These are phyloP conservation scores for Chelonia mydas DNA, from an alignment of 2,797 vertebrate genomes.

Conservation along the genomic window DNA sequence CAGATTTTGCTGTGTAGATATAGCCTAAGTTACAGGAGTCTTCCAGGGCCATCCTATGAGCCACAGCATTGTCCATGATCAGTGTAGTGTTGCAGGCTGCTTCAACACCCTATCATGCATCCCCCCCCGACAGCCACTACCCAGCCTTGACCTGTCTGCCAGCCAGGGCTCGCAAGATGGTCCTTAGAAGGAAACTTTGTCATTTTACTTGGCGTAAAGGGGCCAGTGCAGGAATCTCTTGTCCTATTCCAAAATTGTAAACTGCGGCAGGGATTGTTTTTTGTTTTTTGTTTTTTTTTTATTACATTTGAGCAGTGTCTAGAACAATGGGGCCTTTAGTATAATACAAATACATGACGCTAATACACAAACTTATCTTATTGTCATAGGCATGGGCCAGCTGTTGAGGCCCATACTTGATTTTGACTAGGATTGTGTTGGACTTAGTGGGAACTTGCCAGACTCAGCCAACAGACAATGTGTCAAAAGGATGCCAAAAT, in stretches of 20 bases:
- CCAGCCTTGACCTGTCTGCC: not conserved
- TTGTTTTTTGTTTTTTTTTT: not conserved
- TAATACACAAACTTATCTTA: not conserved
- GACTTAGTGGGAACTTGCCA: not conserved
- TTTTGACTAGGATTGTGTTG: not conserved
- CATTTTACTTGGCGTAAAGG: not conserved
- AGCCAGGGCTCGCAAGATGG: accelerated
- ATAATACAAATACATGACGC: accelerated
- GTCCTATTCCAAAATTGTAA: not conserved
- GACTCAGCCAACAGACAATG: not conserved
- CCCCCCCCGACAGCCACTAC: not conserved
- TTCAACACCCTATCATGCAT: not conserved
- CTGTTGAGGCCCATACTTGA: not conserved
- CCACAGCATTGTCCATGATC: not conserved
- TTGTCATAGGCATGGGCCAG: not conserved
- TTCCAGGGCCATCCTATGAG: not conserved
- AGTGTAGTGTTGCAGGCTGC: not conserved
- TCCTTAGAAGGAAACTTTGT: not conserved
- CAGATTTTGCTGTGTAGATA: not conserved
- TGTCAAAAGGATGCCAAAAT: not conserved
- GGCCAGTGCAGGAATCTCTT: not conserved
- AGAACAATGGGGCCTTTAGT: too few relatives aligned
- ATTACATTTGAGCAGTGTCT: accelerated
- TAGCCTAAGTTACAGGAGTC: not conserved
- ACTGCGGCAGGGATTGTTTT: not conserved